Conservation (phyloP, 2,113 vertebrate species). For the Epinephelus fuscoguttatus region DNA sequence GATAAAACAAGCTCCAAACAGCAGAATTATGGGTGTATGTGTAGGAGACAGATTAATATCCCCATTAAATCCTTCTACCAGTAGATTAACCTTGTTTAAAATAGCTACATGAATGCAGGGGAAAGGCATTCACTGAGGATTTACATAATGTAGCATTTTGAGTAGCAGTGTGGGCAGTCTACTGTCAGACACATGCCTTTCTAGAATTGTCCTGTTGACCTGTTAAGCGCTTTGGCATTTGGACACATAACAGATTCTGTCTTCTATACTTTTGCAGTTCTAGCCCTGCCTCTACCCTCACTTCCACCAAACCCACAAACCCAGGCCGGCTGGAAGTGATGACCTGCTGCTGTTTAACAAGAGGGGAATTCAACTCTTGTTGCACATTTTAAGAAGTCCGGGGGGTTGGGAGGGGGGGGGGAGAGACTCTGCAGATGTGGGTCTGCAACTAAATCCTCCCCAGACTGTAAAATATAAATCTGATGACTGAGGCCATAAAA, state of each 20-base stretch:
- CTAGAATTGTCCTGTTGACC: constrained; percentile 4
- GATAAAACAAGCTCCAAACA: constrained; percentile 34
- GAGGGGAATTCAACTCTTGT: constrained; percentile 31
- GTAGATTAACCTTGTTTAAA: constrained; percentile 62
- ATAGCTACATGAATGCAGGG: constrained; percentile 50
- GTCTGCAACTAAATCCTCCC: constrained; percentile 36
- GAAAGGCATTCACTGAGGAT: constrained; percentile 60
- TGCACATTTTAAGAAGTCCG: not conserved
- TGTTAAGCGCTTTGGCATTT: constrained; percentile 15
- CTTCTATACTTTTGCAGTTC: not conserved
- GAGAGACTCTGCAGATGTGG: not conserved
- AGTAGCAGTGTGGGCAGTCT: constrained; percentile 28
- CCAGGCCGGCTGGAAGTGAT: constrained; percentile 22
- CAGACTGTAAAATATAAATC: constrained; percentile 42
- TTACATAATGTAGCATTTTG: constrained; percentile 34
- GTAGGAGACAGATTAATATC: constrained; percentile 66
- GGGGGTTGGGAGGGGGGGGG: constrained; percentile 57
- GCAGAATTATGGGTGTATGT: constrained; percentile 34
- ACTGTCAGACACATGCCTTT: constrained; percentile 18
- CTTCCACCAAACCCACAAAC: not conserved
- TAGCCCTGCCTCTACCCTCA: not conserved
- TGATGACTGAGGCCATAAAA: constrained; percentile 43
- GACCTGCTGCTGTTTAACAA: constrained; percentile 54
- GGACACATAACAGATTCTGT: constrained; percentile 1
- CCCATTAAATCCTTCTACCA: constrained; percentile 58